These are phyloP conservation scores for Elephas maximus DNA, from an alignment of 2,113 vertebrate species.

Conservation along the genomic window DNA sequence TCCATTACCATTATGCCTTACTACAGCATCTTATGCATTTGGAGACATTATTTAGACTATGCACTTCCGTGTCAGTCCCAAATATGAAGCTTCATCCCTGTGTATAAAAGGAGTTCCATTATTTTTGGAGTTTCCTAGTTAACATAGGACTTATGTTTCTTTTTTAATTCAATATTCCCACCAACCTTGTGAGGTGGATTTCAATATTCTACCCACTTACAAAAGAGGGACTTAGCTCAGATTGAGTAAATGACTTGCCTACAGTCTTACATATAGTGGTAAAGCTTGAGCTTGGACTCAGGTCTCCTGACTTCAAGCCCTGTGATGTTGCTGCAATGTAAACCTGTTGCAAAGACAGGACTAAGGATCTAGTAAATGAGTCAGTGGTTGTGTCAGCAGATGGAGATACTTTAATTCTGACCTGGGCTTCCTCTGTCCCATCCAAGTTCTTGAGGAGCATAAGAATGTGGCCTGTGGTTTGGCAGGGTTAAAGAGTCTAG, in stretches of 20 bases:
- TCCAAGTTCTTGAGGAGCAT: background rate
- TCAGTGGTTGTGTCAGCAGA: background rate
- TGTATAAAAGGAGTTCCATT: background rate
- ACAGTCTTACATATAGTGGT: background rate
- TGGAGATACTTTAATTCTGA: background rate
- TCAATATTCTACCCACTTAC: conserved; percentile 14
- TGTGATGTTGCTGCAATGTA: conserved; percentile 9
- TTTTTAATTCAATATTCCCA: background rate
- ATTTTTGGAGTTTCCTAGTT: background rate
- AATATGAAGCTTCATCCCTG: background rate
- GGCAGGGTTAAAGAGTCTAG: background rate
- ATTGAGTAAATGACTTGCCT: background rate
- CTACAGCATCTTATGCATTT: conserved; percentile 10
- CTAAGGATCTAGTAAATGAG: background rate
- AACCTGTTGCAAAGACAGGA: conserved; percentile 8
- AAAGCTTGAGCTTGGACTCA: background rate
- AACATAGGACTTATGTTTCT: background rate
- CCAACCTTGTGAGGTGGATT: background rate
- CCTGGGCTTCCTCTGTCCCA: background rate
- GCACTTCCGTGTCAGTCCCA: background rate
- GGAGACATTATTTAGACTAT: conserved; percentile 9
- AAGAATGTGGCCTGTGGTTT: conserved; percentile 4
- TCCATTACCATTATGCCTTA: background rate
- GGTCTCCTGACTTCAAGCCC: background rate
- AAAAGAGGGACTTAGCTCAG: conserved; percentile 26